phyloP scores from a whole-genome alignment of 2,888 invertebrate species.

The Andrena dorsata region DNA sequence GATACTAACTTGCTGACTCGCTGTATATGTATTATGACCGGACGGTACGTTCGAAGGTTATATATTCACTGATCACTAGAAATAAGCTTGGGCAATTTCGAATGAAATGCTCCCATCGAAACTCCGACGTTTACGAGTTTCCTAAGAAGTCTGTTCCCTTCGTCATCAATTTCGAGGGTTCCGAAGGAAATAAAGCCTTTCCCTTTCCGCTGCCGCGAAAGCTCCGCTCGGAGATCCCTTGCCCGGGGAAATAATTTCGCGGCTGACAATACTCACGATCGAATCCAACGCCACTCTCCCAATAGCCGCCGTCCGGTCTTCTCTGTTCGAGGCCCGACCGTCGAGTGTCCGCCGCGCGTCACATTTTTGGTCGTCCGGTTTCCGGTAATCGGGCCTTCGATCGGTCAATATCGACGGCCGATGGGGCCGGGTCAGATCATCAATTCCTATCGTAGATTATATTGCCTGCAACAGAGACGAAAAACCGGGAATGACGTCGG shows the following conservation, averaged over 20 bases:
- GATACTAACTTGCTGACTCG: no score
- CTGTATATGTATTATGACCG: no score
- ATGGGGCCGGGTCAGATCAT: slow-evolving; percentile 42
- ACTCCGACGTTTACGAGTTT: neutral
- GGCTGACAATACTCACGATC: slow-evolving; percentile 55
- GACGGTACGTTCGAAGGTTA: no score
- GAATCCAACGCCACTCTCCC: slow-evolving; percentile 47
- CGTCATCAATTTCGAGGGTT: neutral
- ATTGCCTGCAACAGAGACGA: slow-evolving; percentile 33
- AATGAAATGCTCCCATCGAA: neutral
- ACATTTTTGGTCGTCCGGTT: slow-evolving; percentile 63
- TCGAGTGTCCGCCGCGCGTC: slow-evolving; percentile 54
- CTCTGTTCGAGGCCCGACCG: slow-evolving; percentile 45
- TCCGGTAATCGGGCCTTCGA: slow-evolving; percentile 56
- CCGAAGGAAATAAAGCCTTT: neutral
- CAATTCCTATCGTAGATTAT: slow-evolving; percentile 50
- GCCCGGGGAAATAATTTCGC: slow-evolving; percentile 22
- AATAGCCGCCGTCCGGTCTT: slow-evolving; percentile 44
- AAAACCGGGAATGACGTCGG: neutral
- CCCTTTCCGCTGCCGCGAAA: neutral
- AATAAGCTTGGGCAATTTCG: no score
- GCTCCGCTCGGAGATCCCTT: neutral
- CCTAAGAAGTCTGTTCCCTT: neutral
- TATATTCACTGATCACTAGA: no score
- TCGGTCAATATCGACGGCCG: slow-evolving; percentile 53